Evolutionary conservation across 2,888 invertebrate species (phyloP).

Genomic region (Epinotia ramella): DNA sequence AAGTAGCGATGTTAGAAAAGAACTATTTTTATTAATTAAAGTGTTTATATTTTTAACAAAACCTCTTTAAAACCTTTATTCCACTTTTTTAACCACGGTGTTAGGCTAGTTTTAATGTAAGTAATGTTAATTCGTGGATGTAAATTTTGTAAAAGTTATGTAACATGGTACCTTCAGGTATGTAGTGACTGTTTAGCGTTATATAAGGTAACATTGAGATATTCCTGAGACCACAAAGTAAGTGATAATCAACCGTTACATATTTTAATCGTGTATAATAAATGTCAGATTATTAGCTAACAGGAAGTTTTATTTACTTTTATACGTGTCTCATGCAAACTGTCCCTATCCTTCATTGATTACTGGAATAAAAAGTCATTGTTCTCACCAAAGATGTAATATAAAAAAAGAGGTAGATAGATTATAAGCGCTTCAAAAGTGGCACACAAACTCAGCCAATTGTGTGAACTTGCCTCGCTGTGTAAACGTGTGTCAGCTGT

Average conservation of each 20-base stretch:
- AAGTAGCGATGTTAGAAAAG: conserved; percentile 58
- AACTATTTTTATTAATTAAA: conserved; percentile 66
- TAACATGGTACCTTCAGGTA: conserved; percentile 51
- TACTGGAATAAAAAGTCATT: too few species aligned
- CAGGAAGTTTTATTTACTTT: conserved; percentile 57
- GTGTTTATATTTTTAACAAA: conserved; percentile 67
- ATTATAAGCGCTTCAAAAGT: too few species aligned
- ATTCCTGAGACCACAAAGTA: conserved; percentile 58
- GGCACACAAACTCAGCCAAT: too few species aligned
- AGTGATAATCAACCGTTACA: conserved; percentile 69
- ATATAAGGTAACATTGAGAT: conserved; percentile 29
- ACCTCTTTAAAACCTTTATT: conserved; percentile 47
- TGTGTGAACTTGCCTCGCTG: too few species aligned
- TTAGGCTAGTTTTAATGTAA: conserved; percentile 60
- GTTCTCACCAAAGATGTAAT: too few species aligned
- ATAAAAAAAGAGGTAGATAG: too few species aligned
- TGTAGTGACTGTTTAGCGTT: conserved; percentile 46
- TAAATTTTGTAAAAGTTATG: conserved; percentile 79
- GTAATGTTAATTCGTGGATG: conserved; percentile 62
- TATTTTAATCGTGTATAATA: conserved; percentile 77
- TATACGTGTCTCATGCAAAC: too few species aligned
- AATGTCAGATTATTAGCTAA: conserved; percentile 68
- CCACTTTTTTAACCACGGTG: conserved; percentile 54
- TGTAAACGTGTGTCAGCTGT: too few species aligned
- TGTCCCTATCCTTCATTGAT: too few species aligned